Evolutionary conservation across 2,113 vertebrate genomes (phyloP).

Genomic region (Bos javanicus): DNA sequence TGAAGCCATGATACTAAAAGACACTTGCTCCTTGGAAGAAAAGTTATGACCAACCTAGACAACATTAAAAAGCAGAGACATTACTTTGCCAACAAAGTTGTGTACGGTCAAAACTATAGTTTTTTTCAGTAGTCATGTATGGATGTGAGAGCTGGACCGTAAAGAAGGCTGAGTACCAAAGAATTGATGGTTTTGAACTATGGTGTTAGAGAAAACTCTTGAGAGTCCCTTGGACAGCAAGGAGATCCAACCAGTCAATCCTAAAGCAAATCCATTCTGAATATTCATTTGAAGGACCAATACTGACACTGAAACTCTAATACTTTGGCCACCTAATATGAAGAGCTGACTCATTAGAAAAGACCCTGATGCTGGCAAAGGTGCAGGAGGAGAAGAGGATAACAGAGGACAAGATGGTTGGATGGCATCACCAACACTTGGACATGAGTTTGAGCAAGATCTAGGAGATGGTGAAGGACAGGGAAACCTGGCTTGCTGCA

Average conservation of each 20-base stretch:
- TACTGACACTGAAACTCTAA: neutral
- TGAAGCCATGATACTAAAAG: neutral
- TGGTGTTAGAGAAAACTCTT: neutral
- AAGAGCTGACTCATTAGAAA: neutral
- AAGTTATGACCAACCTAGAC: neutral
- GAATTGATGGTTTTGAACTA: neutral
- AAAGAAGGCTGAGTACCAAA: neutral
- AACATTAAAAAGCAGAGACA: neutral
- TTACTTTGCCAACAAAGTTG: neutral
- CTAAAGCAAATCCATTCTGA: neutral
- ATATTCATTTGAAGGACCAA: neutral
- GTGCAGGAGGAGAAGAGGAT: neutral
- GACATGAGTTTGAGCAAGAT: neutral
- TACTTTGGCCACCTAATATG: neutral
- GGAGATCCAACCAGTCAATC: neutral
- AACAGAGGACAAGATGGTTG: neutral
- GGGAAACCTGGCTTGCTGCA: neutral
- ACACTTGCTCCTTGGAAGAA: neutral
- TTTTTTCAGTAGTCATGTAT: neutral
- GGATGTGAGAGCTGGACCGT: neutral
- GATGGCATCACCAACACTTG: neutral
- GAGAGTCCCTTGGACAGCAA: neutral
- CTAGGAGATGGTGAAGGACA: neutral
- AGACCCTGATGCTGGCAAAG: neutral
- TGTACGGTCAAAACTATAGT: neutral